Base-by-base conservation (phyloP, 2,888 invertebrate genomes). In the Heliconius ethilla region DNA sequence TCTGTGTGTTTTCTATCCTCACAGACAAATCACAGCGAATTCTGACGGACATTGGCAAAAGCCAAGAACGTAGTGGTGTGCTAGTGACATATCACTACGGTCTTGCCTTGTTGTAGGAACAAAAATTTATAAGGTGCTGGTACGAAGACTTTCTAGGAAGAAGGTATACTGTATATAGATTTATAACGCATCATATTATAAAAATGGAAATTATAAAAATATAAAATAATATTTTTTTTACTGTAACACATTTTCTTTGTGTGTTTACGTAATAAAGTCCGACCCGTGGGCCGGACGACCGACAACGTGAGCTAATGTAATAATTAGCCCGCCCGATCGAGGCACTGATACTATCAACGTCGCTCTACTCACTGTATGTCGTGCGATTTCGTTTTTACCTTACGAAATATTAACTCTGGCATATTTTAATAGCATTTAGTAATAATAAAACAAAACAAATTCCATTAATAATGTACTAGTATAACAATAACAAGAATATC, bases 251-350 rank as follows among this genome's bases (percentile, higher is more conserved):
- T 25, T 69, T 40, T 69, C 40, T 69, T 69, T 69, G n/a, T 69
- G 11, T 37, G 13, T 40, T 29, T 63, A 70, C 51, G 62, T 62
- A 37, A 33, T 74, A 75, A 66, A 66, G 75, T 59, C 40, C 40
- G 72, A 27, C 55, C 75, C 40, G 33, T 59, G 65, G 66, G 65
- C 73, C 40, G 74, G 73, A 63, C 45, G 55, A 22, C 51, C 78
- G 70, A 81, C 81, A 81, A 77, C 76, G 75, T 78, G 82, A 83
- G 83, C 84, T 85, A 86, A 88, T 86, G 89, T 86, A 88, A 87
- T 89, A 89, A 89, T 89, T 89, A 89, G 85, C 84, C 82, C 84
- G 85, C 84, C 85, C 86, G 86, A 88, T 89, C 86, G 87, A 82
- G 85, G 85, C 83, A 85, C 84, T 84, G 88, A 87, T 89, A 87